A percentile compares a stretch with the other conserved stretches of the same genome.
Evolutionary conservation across 2,113 vertebrate genomes (phyloP).

Genomic region (Chitala chitala): DNA sequence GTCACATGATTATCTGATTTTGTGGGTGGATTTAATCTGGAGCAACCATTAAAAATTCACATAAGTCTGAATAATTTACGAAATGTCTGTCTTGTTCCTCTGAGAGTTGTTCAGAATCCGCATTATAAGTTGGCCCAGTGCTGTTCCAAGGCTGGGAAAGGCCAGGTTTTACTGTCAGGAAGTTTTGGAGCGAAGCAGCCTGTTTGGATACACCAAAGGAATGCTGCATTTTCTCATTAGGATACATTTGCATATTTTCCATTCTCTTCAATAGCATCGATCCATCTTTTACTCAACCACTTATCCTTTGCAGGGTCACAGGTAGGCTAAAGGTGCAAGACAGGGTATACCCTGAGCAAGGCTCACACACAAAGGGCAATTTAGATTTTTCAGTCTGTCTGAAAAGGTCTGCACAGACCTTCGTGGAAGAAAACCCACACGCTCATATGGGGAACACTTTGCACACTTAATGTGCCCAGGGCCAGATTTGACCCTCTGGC

Average conservation of each 20-base stretch:
- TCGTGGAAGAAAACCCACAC: not conserved
- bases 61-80: conserved; percentile 35
- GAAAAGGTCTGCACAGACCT: too few species aligned
- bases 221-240: too few species aligned
- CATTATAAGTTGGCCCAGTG: not conserved
- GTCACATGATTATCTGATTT: conserved; percentile 22
- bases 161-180: not conserved
- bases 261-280: too few species aligned
- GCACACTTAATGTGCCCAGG: not conserved
- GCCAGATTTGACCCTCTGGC: not conserved
- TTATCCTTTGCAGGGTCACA: too few species aligned
- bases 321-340: too few species aligned
- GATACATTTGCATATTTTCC: too few species aligned
- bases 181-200: not conserved
- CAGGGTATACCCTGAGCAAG: too few species aligned
- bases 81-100: conserved; percentile 23
- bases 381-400: not conserved
- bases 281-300: too few species aligned
- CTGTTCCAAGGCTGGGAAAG: not conserved
- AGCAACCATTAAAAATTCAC: conserved; percentile 34
- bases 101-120: conserved; percentile 13
- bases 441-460: not conserved
- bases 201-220: too few species aligned
- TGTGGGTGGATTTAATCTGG: conserved; percentile 21
- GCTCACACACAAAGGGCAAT: not conserved